A percentile compares a stretch with the other conserved stretches of the same genome.
phyloP scores from a whole-genome alignment of 2,797 vertebrate species.

The Columba guinea region DNA sequence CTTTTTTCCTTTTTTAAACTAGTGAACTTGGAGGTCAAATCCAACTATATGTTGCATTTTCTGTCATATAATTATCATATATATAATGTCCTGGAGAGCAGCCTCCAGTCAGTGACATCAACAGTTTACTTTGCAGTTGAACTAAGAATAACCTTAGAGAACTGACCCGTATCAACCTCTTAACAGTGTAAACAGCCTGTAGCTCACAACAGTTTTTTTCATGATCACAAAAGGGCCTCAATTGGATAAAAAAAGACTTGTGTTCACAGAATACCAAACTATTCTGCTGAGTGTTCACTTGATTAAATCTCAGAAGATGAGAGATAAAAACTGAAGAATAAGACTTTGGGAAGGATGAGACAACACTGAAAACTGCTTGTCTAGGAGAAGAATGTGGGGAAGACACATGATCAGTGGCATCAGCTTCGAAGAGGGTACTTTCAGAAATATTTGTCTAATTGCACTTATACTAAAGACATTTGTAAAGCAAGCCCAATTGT shows the following conservation, averaged over 20 bases:
- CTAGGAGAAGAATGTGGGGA: not conserved
- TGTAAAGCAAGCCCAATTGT: not conserved
- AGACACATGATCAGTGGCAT: not conserved
- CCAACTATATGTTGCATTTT: conserved; percentile 41
- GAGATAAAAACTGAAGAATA: not conserved
- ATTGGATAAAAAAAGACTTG: not conserved
- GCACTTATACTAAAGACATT: not conserved
- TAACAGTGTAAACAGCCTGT: conserved; percentile 55
- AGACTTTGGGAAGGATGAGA: not conserved
- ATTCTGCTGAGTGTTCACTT: conserved; percentile 14
- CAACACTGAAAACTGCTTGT: not conserved
- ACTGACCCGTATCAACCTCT: conserved; percentile 27
- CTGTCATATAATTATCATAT: conserved; percentile 49
- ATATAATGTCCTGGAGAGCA: conserved; percentile 37
- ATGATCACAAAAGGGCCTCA: conserved; percentile 12
- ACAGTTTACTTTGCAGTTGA: conserved; percentile 52
- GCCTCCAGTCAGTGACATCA: conserved; percentile 49
- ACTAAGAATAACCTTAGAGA: conserved; percentile 69
- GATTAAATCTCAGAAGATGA: conserved; percentile 28
- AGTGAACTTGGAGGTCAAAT: conserved; percentile 12
- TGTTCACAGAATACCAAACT: not conserved
- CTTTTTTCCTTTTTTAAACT: not conserved
- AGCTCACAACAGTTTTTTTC: conserved; percentile 31
- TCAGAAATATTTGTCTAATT: not conserved
- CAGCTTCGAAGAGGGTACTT: not conserved